Conservation (phyloP, 2,888 invertebrate species). For the Sialis fuliginosa region DNA sequence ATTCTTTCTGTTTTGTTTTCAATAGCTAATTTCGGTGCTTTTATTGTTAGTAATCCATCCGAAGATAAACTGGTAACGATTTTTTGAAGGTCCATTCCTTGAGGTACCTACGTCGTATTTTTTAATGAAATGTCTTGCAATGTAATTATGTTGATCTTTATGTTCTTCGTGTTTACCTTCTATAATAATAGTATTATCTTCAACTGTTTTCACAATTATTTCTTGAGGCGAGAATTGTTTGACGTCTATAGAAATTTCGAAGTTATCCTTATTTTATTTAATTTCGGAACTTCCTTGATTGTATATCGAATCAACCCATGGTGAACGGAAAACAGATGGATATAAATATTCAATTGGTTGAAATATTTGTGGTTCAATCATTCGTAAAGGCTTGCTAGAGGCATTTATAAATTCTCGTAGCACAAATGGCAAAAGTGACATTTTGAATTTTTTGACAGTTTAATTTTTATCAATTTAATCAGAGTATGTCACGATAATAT, state of each 20-base stretch:
- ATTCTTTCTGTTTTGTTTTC: not conserved
- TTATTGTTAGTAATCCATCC: conserved; percentile 28
- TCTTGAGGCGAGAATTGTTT: conserved; percentile 32
- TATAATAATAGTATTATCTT: conserved; percentile 25
- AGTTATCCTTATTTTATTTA: conserved; percentile 39
- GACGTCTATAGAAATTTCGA: conserved; percentile 51
- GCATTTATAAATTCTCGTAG: conserved; percentile 5
- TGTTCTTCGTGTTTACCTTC: conserved; percentile 31
- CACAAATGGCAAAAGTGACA: not conserved
- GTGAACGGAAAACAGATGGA: not conserved
- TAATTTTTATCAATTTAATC: not conserved
- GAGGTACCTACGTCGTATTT: conserved; percentile 28
- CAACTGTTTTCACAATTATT: conserved; percentile 26
- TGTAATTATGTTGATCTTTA: conserved; percentile 29
- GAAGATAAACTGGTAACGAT: conserved; percentile 27
- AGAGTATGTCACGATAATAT: too few species aligned
- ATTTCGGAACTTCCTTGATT: conserved; percentile 33
- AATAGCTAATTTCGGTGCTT: conserved; percentile 23
- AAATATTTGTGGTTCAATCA: conserved; percentile 13
- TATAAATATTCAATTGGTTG: not conserved
- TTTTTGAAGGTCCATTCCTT: conserved; percentile 24
- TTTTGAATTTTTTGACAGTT: not conserved
- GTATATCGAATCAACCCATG: conserved; percentile 26
- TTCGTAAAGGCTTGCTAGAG: conserved; percentile 9
- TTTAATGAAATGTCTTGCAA: conserved; percentile 28